Evolutionary conservation across 2,888 invertebrate species (phyloP), one percentile per base, ranked within the genome.

Genomic region (Agrotis segetum): DNA sequence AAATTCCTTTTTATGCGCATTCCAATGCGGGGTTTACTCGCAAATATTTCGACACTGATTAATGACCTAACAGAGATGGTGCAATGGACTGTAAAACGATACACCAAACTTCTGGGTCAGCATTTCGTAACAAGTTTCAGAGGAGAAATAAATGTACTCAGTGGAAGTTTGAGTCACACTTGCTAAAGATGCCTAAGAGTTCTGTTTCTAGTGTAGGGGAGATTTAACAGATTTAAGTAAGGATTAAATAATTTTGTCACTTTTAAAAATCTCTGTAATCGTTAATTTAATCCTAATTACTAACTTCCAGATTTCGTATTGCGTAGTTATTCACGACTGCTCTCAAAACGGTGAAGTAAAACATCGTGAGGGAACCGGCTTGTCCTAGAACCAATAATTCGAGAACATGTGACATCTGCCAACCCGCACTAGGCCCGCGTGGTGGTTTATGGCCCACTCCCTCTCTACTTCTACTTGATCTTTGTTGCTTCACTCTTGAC

Each of bases 71-170:
- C 74, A 70, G 61, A 69, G 69, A 82, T 67, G 75, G 80, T 50
- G 80, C 80, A 80, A 80, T 80, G 80, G 75, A 80, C 69, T 74
- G 80, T 79, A 29, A 80, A 82, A 79, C 80, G 80, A 65, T 70
- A 67, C 69, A 82, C 60, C 47, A 53, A 83, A 80, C 83, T 80
- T 83, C 52, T 67, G 61, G 74, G 79, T 56, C 56, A 58, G 69
- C 55, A 58, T 74, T 67, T 58, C 50, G 64, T 68, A 58, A 72
- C 64, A 72, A 82, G 58, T 78, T 81, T 70, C 17, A 17, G 46
- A 40, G 61, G 34, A 59, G 46, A 64, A 68, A 77, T 67, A 67
- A 50, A 67, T 50, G 40, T 52, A 47, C 53, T 55, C n/a, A n/a
- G 34, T 16, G 14, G 11, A 75, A 77, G 34, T 67, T 59, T 11